phyloP scores from a whole-genome alignment of 1,140 invertebrate species.

The Cherax destructor region DNA sequence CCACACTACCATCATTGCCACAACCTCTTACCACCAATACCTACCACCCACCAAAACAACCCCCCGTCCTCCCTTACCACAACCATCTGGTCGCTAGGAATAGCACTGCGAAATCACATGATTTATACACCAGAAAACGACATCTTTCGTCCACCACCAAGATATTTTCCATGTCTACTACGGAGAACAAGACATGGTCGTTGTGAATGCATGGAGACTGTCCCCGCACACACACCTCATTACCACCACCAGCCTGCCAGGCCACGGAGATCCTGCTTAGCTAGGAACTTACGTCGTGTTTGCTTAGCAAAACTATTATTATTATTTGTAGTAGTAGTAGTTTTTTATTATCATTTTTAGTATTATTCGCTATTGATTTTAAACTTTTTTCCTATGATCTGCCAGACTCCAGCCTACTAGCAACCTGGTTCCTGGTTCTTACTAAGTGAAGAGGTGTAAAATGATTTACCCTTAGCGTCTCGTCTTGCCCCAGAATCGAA shows the following conservation, averaged over 20 bases:
- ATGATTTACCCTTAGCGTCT: too few relatives aligned
- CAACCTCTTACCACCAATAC: not conserved
- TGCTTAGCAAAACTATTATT: too few relatives aligned
- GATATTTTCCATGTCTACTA: constrained; percentile 3
- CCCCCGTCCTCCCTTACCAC: not conserved
- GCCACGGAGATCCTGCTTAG: not conserved
- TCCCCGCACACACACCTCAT: not conserved
- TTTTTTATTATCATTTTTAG: too few relatives aligned
- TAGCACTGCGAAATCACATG: not conserved
- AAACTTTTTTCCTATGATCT: too few relatives aligned
- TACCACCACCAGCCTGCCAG: not conserved
- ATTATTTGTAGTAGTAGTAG: too few relatives aligned
- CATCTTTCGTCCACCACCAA: not conserved
- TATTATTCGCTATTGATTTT: too few relatives aligned
- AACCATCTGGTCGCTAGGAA: not conserved
- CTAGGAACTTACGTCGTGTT: constrained; percentile 25
- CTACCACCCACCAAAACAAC: not conserved
- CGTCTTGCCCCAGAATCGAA: too few relatives aligned
- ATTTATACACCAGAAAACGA: not conserved
- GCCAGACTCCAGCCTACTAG: too few relatives aligned
- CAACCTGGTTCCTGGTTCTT: too few relatives aligned
- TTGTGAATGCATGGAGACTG: not conserved
- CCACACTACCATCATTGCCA: not conserved
- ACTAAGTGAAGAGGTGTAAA: too few relatives aligned
- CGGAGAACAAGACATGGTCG: constrained; percentile 20